phyloP scores from a whole-genome alignment of 1,140 invertebrate genomes.

The Euura saliciscinereae region DNA sequence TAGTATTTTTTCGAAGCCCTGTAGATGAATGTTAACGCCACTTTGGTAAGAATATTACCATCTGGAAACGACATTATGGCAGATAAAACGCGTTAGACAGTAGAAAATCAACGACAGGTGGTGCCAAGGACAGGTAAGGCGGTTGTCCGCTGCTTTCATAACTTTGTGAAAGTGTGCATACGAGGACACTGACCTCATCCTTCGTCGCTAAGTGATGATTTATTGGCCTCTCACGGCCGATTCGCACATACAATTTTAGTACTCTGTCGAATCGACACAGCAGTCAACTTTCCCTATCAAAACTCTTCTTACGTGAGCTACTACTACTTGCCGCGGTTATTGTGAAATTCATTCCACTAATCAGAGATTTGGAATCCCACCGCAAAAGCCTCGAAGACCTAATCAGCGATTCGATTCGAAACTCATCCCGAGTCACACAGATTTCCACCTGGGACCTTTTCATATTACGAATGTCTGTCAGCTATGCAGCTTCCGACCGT shows the following conservation, averaged over 20 bases:
- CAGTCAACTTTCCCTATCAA: not conserved
- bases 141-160: slow-evolving; percentile 58
- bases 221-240: not conserved
- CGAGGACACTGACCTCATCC: slow-evolving; percentile 58
- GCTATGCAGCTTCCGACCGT: too few relatives aligned
- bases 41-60: too few relatives aligned
- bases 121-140: slow-evolving; percentile 56
- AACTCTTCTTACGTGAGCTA: not conserved
- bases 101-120: slow-evolving; percentile 58
- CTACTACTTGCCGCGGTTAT: not conserved
- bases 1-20: too few relatives aligned
- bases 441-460: too few relatives aligned
- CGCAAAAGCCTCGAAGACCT: too few relatives aligned
- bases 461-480: too few relatives aligned
- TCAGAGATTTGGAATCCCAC: not conserved
- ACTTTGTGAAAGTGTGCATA: slow-evolving; percentile 60
- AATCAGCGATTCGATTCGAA: too few relatives aligned
- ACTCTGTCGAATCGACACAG: not conserved
- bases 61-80: not conserved
- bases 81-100: slow-evolving; percentile 37
- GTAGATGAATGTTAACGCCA: too few relatives aligned
- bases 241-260: not conserved
- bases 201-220: slow-evolving; percentile 27
- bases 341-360: not conserved
- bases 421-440: too few relatives aligned